Evolutionary conservation across 37 sponge, comb jelly and placozoan species (phyloP), one percentile per base, ranked within the genome.

Genomic region (Ephydatia muelleri): DNA sequence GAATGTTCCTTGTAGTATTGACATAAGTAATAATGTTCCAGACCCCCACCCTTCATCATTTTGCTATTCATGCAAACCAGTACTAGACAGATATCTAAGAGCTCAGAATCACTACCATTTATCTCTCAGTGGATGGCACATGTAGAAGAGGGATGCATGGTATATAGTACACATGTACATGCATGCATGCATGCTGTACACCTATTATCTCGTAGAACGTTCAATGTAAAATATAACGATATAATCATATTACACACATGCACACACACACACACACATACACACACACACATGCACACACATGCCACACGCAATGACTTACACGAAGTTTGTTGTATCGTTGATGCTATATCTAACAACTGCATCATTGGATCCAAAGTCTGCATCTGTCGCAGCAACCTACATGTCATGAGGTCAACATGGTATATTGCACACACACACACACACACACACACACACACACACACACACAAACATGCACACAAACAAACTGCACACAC

Each of bases 331-430:
- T 33, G 72, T 34, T 0, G 72, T 64, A 33, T 33, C 66, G 8
- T 36, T 23, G 0, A 79, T 25, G 43, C 33, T 68, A 30, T 39
- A 76, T n/a, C 67, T 67, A 5, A 72, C 19, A 0, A 87, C 68
- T 0, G 29, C 74, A 19, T 80, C 80, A 31, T 81, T 80, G 12
- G 19, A 1, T 67, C 80, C 73, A 25, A 31, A 49, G 33, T 87
- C 87, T 11, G 3, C 23, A 48, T 87, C 87, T 67, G 48, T 75
- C 21, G 87, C 87, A 26, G 38, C 25, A 5, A 81, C 82, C 87
- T 87, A 67, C 32, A 33, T 28, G 23, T 33, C 5, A 36, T 0
- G 11, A 23, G 28, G 19, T 0, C 21, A 39, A 1, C 43, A 76
- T 37, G 16, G 2, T 33, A 23, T 73, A 30, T 28, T 25, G 19